These are phyloP conservation scores for Cotesia vestalis DNA, from an alignment of 1,140 invertebrate species.

Conservation along the genomic window DNA sequence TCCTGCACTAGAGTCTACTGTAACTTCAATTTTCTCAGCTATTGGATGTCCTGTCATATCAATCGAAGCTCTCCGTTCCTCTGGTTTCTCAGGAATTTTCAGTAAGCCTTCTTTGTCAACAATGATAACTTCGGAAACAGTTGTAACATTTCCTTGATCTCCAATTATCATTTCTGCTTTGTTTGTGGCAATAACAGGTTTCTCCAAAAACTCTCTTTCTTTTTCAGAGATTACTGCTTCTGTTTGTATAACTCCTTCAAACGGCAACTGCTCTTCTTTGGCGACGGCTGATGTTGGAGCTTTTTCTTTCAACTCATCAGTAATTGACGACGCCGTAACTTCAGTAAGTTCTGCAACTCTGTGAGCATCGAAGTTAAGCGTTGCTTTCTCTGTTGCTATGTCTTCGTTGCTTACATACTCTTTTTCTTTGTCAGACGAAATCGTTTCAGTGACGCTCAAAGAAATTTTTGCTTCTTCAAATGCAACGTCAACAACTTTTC, in stretches of 20 bases:
- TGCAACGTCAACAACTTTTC: constrained; percentile 59
- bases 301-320: constrained; percentile 52
- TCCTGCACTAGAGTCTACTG: constrained; percentile 53
- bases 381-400: constrained; percentile 55
- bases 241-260: constrained; percentile 65
- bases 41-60: constrained; percentile 60
- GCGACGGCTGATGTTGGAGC: constrained; percentile 52
- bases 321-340: constrained; percentile 54
- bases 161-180: constrained; percentile 60
- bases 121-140: constrained; percentile 60
- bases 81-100: constrained; percentile 49
- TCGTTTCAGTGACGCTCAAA: constrained; percentile 59
- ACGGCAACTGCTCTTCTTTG: constrained; percentile 59
- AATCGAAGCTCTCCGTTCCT: constrained; percentile 52
- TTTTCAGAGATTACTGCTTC: constrained; percentile 65
- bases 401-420: constrained; percentile 52
- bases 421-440: constrained; percentile 63
- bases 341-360: constrained; percentile 63
- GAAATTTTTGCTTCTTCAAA: constrained; percentile 58
- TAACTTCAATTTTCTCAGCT: constrained; percentile 62
- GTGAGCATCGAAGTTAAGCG: constrained; percentile 57
- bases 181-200: constrained; percentile 49
- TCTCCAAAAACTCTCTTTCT: constrained; percentile 62
- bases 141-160: constrained; percentile 60
- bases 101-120: constrained; percentile 66